phyloP scores from a whole-genome alignment of 2,113 vertebrate genomes.

The Burhinus bistriatus region DNA sequence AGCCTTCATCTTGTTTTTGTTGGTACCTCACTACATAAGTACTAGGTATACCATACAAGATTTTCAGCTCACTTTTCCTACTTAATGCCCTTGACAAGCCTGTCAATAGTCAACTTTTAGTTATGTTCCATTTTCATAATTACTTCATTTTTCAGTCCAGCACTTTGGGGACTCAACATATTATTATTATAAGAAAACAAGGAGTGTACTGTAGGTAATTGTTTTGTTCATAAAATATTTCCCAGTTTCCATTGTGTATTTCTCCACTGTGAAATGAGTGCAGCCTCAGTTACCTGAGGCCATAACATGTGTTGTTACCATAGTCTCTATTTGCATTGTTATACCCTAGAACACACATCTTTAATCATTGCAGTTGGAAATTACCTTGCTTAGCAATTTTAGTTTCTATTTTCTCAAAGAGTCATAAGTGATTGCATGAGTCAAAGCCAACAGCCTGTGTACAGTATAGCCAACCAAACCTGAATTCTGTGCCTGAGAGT shows the following conservation, averaged over 20 bases:
- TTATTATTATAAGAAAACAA: slow-evolving; percentile 23
- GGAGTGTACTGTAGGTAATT: slow-evolving; percentile 1
- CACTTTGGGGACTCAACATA: neutral
- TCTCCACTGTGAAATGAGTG: slow-evolving; percentile 12
- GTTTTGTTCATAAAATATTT: slow-evolving; percentile 41
- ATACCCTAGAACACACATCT: neutral
- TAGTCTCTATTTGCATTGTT: neutral
- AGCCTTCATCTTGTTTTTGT: neutral
- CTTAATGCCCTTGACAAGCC: neutral
- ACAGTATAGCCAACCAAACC: slow-evolving; percentile 7
- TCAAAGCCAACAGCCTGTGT: slow-evolving; percentile 6
- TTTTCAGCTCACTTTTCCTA: neutral
- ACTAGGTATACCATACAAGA: neutral
- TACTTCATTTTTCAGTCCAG: neutral
- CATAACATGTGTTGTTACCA: neutral
- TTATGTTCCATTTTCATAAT: slow-evolving; percentile 4
- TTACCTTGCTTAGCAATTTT: slow-evolving; percentile 34
- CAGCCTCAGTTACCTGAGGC: neutral
- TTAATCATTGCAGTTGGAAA: neutral
- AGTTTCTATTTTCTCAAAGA: slow-evolving; percentile 38
- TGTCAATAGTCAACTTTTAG: neutral
- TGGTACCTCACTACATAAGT: neutral
- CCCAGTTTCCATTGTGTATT: slow-evolving; percentile 4
- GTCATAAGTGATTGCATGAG: neutral
- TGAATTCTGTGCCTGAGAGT: neutral